Percentiles rank a stretch among this genome's conserved stretches.
Conservation (phyloP, 2,113 vertebrate species). For the Heptranchias perlo region DNA sequence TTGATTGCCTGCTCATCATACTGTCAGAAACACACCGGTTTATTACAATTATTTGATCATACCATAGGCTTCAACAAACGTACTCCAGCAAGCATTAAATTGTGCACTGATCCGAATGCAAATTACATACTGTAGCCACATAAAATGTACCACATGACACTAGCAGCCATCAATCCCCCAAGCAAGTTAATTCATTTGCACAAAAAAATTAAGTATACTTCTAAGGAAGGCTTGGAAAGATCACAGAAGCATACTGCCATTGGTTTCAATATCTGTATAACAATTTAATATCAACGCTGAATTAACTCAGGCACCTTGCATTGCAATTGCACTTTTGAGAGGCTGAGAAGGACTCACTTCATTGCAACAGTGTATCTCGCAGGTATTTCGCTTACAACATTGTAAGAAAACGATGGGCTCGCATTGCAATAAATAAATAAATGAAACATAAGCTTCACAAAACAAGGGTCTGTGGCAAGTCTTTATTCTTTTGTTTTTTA, state of each 20-base stretch:
- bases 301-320: not conserved
- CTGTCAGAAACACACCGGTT: not conserved
- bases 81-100: not conserved
- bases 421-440: not conserved
- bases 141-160: not conserved
- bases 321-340: not conserved
- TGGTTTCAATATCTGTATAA: not conserved
- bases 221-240: not conserved
- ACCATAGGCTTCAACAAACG: not conserved
- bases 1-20: not conserved
- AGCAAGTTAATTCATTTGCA: not conserved
- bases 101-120: not conserved
- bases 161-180: not conserved
- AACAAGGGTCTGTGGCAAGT: no score
- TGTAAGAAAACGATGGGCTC: not conserved
- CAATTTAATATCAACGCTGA: not conserved
- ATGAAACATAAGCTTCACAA: not conserved
- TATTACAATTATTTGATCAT: conserved; percentile 12
- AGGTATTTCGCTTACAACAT: not conserved
- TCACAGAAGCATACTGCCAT: not conserved
- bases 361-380: not conserved
- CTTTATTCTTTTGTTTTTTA: not conserved
- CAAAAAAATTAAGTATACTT: not conserved
- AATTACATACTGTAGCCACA: not conserved
- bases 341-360: not conserved